These are phyloP conservation scores for Plutomurus gul DNA, from an alignment of 1,140 invertebrate genomes.

Conservation along the genomic window DNA sequence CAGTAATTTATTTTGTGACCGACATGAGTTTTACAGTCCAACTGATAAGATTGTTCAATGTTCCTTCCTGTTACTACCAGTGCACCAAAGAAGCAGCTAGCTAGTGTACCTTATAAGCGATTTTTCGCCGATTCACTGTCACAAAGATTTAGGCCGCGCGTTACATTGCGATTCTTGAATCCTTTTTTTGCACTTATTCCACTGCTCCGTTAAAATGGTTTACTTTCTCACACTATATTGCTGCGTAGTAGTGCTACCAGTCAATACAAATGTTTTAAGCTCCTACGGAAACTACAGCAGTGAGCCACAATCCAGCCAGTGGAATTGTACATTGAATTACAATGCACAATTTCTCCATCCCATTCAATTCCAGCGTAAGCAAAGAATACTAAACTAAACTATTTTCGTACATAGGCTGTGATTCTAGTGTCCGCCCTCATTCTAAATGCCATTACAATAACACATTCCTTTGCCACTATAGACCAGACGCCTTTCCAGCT, in stretches of 20 bases:
- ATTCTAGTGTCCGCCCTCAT: not conserved
- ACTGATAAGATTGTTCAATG: slow-evolving; percentile 4
- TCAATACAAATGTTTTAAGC: not conserved
- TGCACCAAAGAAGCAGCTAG: not conserved
- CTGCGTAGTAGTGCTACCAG: not conserved
- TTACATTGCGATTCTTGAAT: not conserved
- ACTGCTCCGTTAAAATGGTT: not conserved
- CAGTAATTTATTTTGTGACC: slow-evolving; percentile 9
- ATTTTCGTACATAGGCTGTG: not conserved
- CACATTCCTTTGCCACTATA: slow-evolving; percentile 12
- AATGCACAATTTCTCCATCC: not conserved
- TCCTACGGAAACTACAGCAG: not conserved
- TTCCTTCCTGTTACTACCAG: not conserved
- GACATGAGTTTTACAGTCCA: not conserved
- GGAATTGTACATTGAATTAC: slow-evolving; percentile 10
- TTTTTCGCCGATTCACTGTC: not conserved
- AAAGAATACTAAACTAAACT: slow-evolving; percentile 23
- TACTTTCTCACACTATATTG: not conserved
- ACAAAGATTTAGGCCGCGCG: slow-evolving; percentile 4
- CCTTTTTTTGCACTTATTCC: not conserved
- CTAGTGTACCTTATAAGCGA: not conserved
- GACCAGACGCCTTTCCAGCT: not conserved
- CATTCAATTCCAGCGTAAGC: not conserved
- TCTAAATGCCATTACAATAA: slow-evolving; percentile 31
- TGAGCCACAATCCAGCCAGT: not conserved